Percentiles rank a stretch among this genome's conserved stretches.
Evolutionary conservation across 2,113 vertebrate species (phyloP).

Genomic region (Myiozetetes cayanensis): DNA sequence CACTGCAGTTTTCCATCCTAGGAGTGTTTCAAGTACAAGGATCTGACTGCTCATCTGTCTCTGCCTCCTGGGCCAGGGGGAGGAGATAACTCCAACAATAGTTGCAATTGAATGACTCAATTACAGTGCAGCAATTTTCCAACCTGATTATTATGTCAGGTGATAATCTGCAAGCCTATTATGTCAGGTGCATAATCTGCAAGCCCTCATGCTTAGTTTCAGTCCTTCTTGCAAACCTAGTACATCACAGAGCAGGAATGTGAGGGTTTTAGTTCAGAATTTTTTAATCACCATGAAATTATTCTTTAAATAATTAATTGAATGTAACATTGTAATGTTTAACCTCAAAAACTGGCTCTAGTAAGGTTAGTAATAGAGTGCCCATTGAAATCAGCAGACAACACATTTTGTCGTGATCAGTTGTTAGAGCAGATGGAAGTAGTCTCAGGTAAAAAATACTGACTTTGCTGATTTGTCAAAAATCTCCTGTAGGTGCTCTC

Average conservation of each 20-base stretch:
- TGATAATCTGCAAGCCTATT: background rate
- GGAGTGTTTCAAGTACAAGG: background rate
- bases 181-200: background rate
- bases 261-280: background rate
- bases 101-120: background rate
- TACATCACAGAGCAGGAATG: background rate
- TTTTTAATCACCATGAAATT: background rate
- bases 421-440: background rate
- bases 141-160: constrained; percentile 8
- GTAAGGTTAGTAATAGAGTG: background rate
- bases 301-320: background rate
- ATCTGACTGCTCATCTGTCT: background rate
- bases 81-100: background rate
- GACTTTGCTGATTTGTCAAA: background rate
- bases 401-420: background rate
- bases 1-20: background rate
- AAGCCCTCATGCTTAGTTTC: background rate
- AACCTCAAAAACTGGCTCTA: background rate
- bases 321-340: background rate
- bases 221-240: background rate
- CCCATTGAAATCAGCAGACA: background rate
- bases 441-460: background rate
- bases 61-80: background rate
- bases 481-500: background rate
- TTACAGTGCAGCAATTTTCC: constrained; percentile 41